Conservation (phyloP, 2,113 vertebrate genomes). For the Phycodurus eques region DNA sequence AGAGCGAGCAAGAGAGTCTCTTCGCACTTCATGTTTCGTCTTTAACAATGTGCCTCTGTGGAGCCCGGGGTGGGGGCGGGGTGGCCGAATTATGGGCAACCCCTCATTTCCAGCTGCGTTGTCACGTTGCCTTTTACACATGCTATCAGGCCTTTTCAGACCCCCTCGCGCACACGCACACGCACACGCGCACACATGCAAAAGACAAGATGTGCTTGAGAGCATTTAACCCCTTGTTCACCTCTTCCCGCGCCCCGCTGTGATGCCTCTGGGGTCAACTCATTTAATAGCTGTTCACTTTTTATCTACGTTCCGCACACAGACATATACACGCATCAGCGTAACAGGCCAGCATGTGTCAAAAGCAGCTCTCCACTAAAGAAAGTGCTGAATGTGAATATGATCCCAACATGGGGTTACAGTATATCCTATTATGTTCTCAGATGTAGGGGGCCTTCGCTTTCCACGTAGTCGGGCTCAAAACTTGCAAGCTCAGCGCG, state of each 20-base stretch:
- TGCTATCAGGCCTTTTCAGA: slow-evolving; percentile 51
- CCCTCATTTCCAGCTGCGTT: slow-evolving; percentile 34
- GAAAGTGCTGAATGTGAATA: slow-evolving; percentile 61
- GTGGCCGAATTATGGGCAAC: slow-evolving; percentile 23
- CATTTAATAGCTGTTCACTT: slow-evolving; percentile 56
- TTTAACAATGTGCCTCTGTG: slow-evolving; percentile 39
- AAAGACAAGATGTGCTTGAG: slow-evolving; percentile 23
- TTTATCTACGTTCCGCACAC: slow-evolving; percentile 31
- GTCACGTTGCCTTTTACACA: slow-evolving; percentile 39
- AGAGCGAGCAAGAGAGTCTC: slow-evolving; percentile 31
- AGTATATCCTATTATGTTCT: slow-evolving; percentile 61
- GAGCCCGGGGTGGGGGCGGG: not conserved
- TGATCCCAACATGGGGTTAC: slow-evolving; percentile 39
- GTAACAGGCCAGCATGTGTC: slow-evolving; percentile 49
- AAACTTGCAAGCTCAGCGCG: slow-evolving; percentile 54
- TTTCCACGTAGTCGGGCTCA: slow-evolving; percentile 23
- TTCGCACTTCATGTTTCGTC: slow-evolving; percentile 44
- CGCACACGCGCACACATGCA: not conserved
- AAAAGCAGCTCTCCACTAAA: slow-evolving; percentile 37
- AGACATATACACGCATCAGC: slow-evolving; percentile 18
- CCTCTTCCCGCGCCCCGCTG: slow-evolving; percentile 12
- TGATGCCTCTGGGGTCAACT: slow-evolving; percentile 34
- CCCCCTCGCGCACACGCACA: slow-evolving; percentile 21
- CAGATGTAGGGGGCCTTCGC: slow-evolving; percentile 30
- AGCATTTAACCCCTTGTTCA: slow-evolving; percentile 37